Evolutionary conservation across 2,113 vertebrate species (phyloP), one percentile per base, ranked within the genome.

Genomic region (Syrrhaptes paradoxus): DNA sequence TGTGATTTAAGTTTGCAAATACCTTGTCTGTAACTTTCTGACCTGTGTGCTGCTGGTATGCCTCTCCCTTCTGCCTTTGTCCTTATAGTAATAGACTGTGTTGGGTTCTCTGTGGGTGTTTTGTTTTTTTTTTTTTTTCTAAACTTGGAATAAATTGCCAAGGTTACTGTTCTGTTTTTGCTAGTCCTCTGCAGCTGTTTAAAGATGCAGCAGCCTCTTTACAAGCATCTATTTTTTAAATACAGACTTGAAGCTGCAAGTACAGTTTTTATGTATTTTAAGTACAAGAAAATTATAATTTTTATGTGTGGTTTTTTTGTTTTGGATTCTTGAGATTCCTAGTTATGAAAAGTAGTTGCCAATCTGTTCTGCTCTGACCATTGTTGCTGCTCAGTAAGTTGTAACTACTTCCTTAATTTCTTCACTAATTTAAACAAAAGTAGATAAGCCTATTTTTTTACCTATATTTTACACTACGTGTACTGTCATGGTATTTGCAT

Each of bases 121-220:
- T 26, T 15, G 7, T 4, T 29, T 22, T 63, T 20, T 34, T 25
- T 29, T 49, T 67, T 15, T 52, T 81, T 72, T 85, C 48, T 28
- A 6, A 48, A 91, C 61, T 91, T 78, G 79, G 91, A 95, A 76
- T 89, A 92, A 97, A 85, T 94, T 67, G 32, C 38, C 89, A 78
- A 52, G 65, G 51, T 93, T 85, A 43, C 79, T 72, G 70, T 90
- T 96, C 68, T 85, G 32, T 80, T 96, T 97, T 96, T 95, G 84
- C 82, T 94, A 36, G 74, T 94, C 84, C 89, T 95, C 78, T 93
- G 28, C 71, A 95, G 72, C 75, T 97, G 89, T 97, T 98, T 95
- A 95, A 98, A 98, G 97, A 97, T 98, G 97, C 97, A 85, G 11
- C 76, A 57, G 92, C 36, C 63, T 95, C 65, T 94, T 90, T 54